Base-by-base conservation (phyloP, 2,797 vertebrate genomes). In the Phataginus tricuspis region DNA sequence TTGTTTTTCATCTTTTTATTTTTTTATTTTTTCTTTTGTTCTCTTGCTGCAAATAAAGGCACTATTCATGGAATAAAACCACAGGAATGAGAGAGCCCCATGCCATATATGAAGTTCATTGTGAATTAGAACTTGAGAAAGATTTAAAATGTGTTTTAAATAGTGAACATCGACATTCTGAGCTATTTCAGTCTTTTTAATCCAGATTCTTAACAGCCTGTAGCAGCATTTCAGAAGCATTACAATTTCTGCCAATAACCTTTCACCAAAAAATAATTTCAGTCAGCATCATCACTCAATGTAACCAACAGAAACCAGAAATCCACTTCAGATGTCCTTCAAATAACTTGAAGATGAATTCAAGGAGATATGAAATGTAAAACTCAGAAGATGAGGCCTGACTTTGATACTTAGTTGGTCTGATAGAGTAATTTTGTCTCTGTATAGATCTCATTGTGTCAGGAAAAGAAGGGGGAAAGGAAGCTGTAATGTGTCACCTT, bases 381-480 rank as follows among this genome's bases (percentile, higher is more conserved):
- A 98, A 96, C 78, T 91, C 95, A 93, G 96, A 98, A 98, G 97
- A 98, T 98, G 97, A 98, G 96, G 90, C 95, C 97, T 98, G 98
- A 98, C 98, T 98, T 98, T 98, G 98, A 98, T 98, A 97, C 98
- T 98, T 97, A 98, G 94, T 98, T 98, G 96, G 94, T 96, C 96
- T 98, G 98, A 98, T 98, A 98, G 98, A 98, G 95, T 98, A 98
- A 98, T 98, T 98, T 98, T 98, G 94, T 98, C 96, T 97, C 96
- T 75, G 72, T 97, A 98, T 97, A 98, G 98, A 98, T 98, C 97
- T 98, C 95, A 98, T 97, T 93, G 66, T 97, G 93, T 95, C 97
- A 98, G 97, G 94, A 98, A 98, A 97, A 96, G 79, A 83, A 97
- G 75, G 49, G n/a, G 78, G 49, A 95, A 96, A 93, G 79, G 97